phyloP scores from a whole-genome alignment of 35 echinoderm and acorn worm genomes.

The Hemicentrotus pulcherrimus region DNA sequence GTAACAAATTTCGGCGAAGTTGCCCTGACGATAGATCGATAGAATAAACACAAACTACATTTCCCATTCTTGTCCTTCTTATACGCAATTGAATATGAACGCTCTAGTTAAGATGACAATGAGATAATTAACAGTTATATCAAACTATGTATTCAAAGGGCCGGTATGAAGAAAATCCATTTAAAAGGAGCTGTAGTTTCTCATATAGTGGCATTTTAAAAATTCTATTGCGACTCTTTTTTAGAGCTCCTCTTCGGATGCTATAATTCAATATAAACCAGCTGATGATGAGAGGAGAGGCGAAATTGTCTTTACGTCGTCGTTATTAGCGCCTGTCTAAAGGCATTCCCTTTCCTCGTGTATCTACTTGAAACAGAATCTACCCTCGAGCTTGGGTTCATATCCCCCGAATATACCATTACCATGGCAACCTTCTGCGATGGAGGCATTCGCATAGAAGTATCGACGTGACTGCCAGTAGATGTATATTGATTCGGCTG shows the following conservation, averaged over 20 bases:
- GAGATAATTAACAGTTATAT: too few relatives aligned
- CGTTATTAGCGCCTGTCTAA: neutral
- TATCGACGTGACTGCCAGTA: neutral
- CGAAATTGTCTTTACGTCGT: neutral
- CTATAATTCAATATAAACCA: neutral
- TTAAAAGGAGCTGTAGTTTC: too few relatives aligned
- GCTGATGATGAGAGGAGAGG: neutral
- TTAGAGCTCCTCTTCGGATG: neutral
- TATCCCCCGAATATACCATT: neutral
- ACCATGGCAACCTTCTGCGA: neutral
- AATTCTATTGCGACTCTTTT: neutral
- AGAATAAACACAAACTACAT: too few relatives aligned
- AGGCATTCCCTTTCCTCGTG: neutral
- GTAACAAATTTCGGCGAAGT: too few relatives aligned
- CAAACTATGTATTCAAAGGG: too few relatives aligned
- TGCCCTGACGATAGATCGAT: too few relatives aligned
- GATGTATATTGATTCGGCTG: neutral
- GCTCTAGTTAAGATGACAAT: too few relatives aligned
- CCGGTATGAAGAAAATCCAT: too few relatives aligned
- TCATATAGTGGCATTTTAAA: too few relatives aligned
- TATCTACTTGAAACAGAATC: neutral
- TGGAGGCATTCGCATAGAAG: neutral
- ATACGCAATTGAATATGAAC: too few relatives aligned
- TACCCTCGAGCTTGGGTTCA: neutral
- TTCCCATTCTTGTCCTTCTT: too few relatives aligned